Conservation (phyloP, 2,113 vertebrate species). For the Epinephelus moara region DNA sequence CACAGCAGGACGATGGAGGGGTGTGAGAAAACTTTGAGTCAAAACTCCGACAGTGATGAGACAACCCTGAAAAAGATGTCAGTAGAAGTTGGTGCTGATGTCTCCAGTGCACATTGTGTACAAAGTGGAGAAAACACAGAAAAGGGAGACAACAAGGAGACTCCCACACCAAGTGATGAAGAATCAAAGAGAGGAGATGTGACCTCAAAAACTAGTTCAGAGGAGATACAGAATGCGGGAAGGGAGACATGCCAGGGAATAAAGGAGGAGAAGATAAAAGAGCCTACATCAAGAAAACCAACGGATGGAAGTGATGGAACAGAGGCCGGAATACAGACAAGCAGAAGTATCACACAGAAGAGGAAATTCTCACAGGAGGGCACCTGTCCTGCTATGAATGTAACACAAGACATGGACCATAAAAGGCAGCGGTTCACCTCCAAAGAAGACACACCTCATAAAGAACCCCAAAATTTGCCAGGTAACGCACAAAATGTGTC, state of each 20-base stretch:
- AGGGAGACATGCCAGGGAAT: background rate
- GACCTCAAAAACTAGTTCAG: background rate
- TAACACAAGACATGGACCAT: background rate
- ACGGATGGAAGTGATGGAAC: background rate
- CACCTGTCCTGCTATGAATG: background rate
- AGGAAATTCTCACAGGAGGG: background rate
- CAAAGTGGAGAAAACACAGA: background rate
- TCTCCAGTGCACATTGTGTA: background rate
- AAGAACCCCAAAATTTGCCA: background rate
- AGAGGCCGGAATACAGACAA: background rate
- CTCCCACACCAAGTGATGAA: background rate
- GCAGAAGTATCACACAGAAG: background rate
- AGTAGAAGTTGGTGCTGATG: background rate
- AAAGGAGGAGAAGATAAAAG: constrained; percentile 11
- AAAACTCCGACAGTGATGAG: background rate
- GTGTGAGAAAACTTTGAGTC: background rate
- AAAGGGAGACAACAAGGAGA: background rate
- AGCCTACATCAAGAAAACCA: background rate
- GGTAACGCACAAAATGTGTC: background rate
- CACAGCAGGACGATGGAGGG: background rate
- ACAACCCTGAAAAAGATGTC: background rate
- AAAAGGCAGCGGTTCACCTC: constrained; percentile 12
- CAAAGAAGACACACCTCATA: background rate
- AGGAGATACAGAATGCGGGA: background rate
- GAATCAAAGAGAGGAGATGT: background rate